Conservation (phyloP, 2,797 vertebrate species). For the Remorina albescens region DNA sequence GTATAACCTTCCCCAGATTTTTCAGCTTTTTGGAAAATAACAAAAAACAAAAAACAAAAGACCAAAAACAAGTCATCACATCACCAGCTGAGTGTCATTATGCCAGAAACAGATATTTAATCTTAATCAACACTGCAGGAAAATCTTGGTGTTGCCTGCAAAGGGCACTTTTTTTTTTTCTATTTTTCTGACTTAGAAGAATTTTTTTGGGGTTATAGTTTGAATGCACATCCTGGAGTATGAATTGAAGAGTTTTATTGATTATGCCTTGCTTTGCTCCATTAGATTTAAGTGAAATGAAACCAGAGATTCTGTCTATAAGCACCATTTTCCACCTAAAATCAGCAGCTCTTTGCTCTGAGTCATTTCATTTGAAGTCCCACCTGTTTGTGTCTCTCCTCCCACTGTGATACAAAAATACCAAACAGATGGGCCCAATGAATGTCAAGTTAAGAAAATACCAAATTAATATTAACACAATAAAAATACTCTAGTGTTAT, state of each 20-base stretch:
- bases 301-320: neutral
- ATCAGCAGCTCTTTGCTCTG: neutral
- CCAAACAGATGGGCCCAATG: neutral
- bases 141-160: neutral
- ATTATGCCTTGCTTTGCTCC: neutral
- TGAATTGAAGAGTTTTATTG: neutral
- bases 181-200: neutral
- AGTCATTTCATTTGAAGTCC: conserved; percentile 6
- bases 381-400: neutral
- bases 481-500: too few species aligned
- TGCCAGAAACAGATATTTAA: neutral
- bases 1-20: neutral
- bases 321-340: neutral
- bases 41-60: too few species aligned
- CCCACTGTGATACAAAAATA: neutral
- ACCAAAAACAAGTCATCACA: conserved; percentile 1
- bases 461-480: too few species aligned
- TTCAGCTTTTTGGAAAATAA: neutral
- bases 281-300: neutral
- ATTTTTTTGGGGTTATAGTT: neutral
- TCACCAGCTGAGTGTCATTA: neutral
- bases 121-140: neutral
- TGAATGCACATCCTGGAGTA: neutral
- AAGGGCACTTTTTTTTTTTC: neutral
- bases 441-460: conserved; percentile 22